Conservation (phyloP, 2,888 invertebrate species). For the Tridacna gigas region DNA sequence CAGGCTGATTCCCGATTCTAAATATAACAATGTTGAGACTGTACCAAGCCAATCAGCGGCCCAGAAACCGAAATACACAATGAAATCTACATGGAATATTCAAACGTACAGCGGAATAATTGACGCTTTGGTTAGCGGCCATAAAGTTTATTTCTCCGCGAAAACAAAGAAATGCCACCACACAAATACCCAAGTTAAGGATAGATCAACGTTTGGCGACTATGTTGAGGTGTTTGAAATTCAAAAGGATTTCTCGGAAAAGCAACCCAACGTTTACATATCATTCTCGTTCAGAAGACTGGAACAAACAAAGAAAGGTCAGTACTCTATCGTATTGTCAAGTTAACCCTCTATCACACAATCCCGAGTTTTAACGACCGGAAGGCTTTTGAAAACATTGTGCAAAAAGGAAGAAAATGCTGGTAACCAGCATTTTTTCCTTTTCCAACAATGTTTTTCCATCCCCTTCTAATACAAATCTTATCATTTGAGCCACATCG, state of each 20-base stretch:
- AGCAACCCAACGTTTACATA: constrained; percentile 50
- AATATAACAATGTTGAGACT: constrained; percentile 12
- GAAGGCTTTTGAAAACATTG: too few relatives aligned
- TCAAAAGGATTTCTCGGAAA: constrained; percentile 51
- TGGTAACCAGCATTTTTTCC: too few relatives aligned
- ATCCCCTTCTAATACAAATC: too few relatives aligned
- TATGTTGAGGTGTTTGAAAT: constrained; percentile 60
- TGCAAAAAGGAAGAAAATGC: too few relatives aligned
- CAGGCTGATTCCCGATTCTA: neutral
- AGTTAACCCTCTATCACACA: too few relatives aligned
- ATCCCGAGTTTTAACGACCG: too few relatives aligned
- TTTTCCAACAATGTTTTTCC: too few relatives aligned
- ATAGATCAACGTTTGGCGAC: constrained; percentile 50
- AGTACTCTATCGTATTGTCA: neutral
- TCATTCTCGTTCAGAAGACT: constrained; percentile 48
- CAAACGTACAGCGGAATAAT: constrained; percentile 56
- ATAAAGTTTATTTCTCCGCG: constrained; percentile 58
- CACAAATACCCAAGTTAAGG: constrained; percentile 25
- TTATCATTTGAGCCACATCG: too few relatives aligned
- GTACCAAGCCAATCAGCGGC: neutral
- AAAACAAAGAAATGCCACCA: constrained; percentile 52
- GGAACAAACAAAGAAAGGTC: constrained; percentile 43
- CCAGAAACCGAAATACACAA: neutral
- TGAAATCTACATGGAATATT: constrained; percentile 56
- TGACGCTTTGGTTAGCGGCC: constrained; percentile 54